A percentile compares a stretch with the other conserved stretches of the same genome.
Conservation (phyloP, 2,797 vertebrate genomes). For the Falco concolor region DNA sequence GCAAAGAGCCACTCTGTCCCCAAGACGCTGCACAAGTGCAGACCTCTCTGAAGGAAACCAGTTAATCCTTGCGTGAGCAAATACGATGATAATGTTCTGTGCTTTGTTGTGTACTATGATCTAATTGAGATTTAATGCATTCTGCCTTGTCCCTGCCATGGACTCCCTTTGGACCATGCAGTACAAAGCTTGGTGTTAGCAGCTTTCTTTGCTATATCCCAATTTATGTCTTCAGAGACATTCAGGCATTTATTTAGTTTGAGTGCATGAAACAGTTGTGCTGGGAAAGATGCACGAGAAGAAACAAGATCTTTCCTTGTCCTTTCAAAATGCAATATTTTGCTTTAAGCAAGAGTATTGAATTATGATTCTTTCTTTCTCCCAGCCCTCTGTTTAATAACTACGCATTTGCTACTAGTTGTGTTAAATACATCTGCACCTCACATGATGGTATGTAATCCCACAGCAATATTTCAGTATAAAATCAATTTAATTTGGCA, state of each 20-base stretch:
- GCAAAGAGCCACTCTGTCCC: neutral
- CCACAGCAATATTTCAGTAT: neutral
- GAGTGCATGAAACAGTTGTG: neutral
- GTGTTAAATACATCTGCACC: neutral
- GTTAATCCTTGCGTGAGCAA: slow-evolving; percentile 68
- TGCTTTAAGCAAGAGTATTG: neutral
- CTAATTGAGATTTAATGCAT: slow-evolving; percentile 82
- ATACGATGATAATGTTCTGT: slow-evolving; percentile 9
- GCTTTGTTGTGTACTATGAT: slow-evolving; percentile 72
- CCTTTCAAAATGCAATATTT: neutral
- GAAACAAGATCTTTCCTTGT: neutral
- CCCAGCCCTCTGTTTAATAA: neutral
- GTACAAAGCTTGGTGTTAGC: slow-evolving; percentile 4
- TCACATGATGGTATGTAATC: neutral
- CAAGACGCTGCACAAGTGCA: neutral
- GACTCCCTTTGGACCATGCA: slow-evolving; percentile 12
- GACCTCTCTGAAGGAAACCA: neutral
- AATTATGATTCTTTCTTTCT: neutral
- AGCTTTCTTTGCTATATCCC: neutral
- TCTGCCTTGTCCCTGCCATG: slow-evolving; percentile 66
- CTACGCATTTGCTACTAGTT: neutral
- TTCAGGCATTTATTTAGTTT: neutral
- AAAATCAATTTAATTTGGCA: neutral
- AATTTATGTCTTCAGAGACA: neutral
- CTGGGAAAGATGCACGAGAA: neutral